Evolutionary conservation across 2,888 invertebrate genomes (phyloP).

Genomic region (Aphidoletes aphidimyza): DNA sequence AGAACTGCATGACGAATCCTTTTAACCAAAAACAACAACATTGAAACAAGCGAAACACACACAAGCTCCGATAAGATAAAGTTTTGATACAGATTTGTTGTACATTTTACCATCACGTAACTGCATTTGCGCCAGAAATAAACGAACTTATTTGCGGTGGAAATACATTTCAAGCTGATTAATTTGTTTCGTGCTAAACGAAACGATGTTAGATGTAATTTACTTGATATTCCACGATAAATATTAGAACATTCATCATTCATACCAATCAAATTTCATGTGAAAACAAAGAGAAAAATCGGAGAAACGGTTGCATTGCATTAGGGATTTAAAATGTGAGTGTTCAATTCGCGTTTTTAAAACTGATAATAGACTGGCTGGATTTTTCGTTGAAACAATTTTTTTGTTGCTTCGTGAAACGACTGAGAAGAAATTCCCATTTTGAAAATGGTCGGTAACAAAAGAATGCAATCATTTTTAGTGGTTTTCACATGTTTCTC

Average conservation of each 20-base stretch:
- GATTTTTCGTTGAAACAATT: too few species aligned
- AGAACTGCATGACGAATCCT: background rate
- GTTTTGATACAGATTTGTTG: background rate
- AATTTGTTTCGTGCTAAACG: conserved; percentile 20
- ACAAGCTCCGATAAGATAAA: conserved; percentile 26
- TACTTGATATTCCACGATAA: background rate
- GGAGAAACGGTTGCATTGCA: background rate
- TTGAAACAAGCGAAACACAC: background rate
- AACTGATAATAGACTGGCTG: too few species aligned
- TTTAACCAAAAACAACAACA: background rate
- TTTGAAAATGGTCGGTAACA: background rate
- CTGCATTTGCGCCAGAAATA: background rate
- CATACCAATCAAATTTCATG: background rate
- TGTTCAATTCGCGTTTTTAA: background rate
- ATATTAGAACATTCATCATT: conserved; percentile 3
- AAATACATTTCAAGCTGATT: background rate
- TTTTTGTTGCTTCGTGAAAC: too few species aligned
- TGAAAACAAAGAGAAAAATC: background rate
- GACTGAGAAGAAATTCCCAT: background rate
- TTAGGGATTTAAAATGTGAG: background rate
- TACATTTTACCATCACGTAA: background rate
- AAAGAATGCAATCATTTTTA: conserved; percentile 30
- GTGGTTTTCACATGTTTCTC: background rate
- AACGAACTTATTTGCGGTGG: conserved; percentile 10
- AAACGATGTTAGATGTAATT: background rate